Conservation (phyloP, 2,888 invertebrate genomes). For the Lutraria lutraria region DNA sequence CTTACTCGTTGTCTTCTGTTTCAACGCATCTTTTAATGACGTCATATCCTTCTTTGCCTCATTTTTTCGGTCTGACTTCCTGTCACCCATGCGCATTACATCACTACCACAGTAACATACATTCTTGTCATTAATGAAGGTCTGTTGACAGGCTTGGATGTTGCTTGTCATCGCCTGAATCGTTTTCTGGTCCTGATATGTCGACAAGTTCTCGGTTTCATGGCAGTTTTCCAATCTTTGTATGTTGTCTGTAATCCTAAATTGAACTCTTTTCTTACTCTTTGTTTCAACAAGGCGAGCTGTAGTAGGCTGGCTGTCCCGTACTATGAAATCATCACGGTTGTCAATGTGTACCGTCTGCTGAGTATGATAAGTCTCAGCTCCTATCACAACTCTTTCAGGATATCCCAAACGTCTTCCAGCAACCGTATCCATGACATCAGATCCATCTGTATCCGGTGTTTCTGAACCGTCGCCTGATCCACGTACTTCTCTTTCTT, state of each 20-base stretch:
- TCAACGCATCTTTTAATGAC: background rate
- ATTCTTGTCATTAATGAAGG: background rate
- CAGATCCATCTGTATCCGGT: conserved; percentile 2
- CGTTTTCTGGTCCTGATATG: background rate
- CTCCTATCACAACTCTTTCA: background rate
- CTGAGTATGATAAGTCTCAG: background rate
- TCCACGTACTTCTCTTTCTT: background rate
- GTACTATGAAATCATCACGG: background rate
- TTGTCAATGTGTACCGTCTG: background rate
- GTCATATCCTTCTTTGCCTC: background rate
- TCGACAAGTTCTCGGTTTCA: background rate
- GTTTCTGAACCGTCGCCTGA: conserved; percentile 21
- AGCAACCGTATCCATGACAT: background rate
- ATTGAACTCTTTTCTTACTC: background rate
- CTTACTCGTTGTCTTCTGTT: background rate
- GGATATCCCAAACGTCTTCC: background rate
- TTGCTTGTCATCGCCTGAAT: background rate
- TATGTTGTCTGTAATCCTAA: background rate
- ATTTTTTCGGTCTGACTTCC: background rate
- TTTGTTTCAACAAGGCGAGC: background rate
- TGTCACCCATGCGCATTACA: background rate
- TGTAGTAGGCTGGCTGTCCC: background rate
- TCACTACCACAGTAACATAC: background rate
- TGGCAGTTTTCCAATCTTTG: background rate
- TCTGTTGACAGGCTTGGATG: background rate